A percentile compares a stretch with the other conserved stretches of the same genome.
Evolutionary conservation across 2,888 invertebrate species (phyloP).

Genomic region (Tetramorium bicarinatum): DNA sequence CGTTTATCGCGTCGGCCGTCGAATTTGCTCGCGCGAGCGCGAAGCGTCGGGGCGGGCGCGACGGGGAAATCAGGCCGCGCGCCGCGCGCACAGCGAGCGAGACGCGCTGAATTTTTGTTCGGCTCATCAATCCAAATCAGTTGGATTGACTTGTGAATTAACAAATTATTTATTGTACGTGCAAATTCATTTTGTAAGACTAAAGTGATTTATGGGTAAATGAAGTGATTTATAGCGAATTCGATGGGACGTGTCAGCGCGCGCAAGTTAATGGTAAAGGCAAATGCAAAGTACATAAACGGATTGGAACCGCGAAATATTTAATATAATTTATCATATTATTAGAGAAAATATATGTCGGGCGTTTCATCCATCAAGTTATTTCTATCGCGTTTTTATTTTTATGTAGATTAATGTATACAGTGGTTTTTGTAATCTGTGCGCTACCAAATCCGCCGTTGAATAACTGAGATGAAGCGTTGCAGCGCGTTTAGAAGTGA

Average conservation of each 20-base stretch:
- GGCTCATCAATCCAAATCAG: conserved; percentile 17
- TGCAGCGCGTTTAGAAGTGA: not conserved
- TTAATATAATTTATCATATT: conserved; percentile 2
- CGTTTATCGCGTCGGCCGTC: conserved; percentile 43
- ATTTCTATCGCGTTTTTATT: not conserved
- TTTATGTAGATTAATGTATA: not conserved
- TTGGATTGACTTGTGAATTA: conserved; percentile 1
- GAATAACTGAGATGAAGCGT: conserved; percentile 9
- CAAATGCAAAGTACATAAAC: conserved; percentile 15
- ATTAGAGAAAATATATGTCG: not conserved
- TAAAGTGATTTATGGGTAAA: conserved; percentile 19
- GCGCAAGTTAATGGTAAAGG: conserved; percentile 9
- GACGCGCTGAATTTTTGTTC: not conserved
- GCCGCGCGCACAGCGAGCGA: not conserved
- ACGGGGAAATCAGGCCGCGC: conserved; percentile 5
- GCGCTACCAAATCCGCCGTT: not conserved
- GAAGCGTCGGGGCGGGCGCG: not conserved
- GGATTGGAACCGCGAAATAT: not conserved
- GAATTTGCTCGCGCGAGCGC: conserved; percentile 42
- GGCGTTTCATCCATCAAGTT: not conserved
- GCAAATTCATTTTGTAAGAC: conserved; percentile 23
- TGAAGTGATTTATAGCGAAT: conserved; percentile 26
- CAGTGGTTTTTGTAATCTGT: conserved; percentile 9
- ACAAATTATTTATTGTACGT: conserved; percentile 11
- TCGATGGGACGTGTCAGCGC: not conserved